Conservation (phyloP, 2,797 vertebrate species). For the Sebastes trivittatus region DNA sequence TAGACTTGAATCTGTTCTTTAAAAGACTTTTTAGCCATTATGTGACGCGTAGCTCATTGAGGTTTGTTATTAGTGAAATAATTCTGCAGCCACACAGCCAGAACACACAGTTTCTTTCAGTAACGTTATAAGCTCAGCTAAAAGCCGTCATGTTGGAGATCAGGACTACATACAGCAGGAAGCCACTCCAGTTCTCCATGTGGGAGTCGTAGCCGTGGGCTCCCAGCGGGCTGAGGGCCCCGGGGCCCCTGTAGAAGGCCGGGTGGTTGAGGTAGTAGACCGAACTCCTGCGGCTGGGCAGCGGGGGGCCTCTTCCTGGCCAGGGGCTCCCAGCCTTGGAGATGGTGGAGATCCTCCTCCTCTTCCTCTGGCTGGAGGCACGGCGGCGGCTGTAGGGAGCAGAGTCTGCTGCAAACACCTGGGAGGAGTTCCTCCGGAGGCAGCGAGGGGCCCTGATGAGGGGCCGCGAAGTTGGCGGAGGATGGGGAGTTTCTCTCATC, state of each 20-base stretch:
- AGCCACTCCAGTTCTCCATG: conserved; percentile 84
- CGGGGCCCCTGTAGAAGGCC: conserved; percentile 64
- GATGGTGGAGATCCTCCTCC: conserved; percentile 73
- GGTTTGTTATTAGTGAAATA: neutral
- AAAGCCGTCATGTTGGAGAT: neutral
- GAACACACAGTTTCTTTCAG: neutral
- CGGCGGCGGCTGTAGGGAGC: conserved; percentile 51
- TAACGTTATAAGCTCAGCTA: neutral
- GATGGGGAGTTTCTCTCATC: conserved; percentile 16
- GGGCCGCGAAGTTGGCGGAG: conserved; percentile 24
- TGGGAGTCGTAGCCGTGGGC: conserved; percentile 59
- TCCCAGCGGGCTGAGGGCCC: conserved; percentile 61
- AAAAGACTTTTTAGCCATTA: neutral
- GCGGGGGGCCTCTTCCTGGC: conserved; percentile 58
- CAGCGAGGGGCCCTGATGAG: conserved; percentile 81
- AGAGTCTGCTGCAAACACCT: conserved; percentile 72
- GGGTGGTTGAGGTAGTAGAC: conserved; percentile 60
- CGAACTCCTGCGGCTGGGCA: conserved; percentile 71
- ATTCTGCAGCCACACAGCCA: neutral
- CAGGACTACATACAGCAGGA: conserved; percentile 88
- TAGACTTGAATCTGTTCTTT: neutral
- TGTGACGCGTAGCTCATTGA: neutral
- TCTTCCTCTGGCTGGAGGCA: conserved; percentile 60
- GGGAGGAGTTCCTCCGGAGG: conserved; percentile 85
- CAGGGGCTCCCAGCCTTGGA: conserved; percentile 73